These are phyloP conservation scores for Drosophila longiperda DNA, from an alignment of 2,888 invertebrate species.

Conservation along the genomic window DNA sequence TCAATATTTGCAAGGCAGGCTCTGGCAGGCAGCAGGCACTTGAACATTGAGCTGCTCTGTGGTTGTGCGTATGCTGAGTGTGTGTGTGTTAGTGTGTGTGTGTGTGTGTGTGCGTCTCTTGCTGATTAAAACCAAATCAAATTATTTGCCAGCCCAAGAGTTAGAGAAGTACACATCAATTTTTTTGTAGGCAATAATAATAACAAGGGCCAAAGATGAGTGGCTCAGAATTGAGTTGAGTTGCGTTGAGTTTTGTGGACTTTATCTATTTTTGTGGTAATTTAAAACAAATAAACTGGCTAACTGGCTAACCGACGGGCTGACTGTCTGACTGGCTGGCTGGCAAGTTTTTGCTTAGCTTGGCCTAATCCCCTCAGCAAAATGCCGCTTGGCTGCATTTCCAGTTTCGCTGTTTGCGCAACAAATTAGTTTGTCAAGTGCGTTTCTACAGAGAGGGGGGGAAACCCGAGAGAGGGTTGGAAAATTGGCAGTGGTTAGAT, in stretches of 20 bases:
- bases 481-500: background rate
- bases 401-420: conserved; percentile 62
- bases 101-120: conserved; percentile 38
- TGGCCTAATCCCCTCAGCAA: conserved; percentile 53
- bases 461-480: too few relatives aligned
- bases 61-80: conserved; percentile 36
- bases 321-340: conserved; percentile 13
- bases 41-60: conserved; percentile 57
- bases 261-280: conserved; percentile 82
- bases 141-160: conserved; percentile 82
- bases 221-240: background rate
- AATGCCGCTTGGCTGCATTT: conserved; percentile 53
- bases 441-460: conserved; percentile 29
- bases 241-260: conserved; percentile 18
- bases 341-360: conserved; percentile 54
- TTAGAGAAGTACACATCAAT: conserved; percentile 43
- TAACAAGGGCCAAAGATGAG: conserved; percentile 37
- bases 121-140: conserved; percentile 85
- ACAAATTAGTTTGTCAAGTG: conserved; percentile 79
- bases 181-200: conserved; percentile 37
- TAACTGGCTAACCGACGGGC: conserved; percentile 20
- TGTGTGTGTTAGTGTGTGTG: conserved; percentile 14
- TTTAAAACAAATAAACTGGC: conserved; percentile 78
- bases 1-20: conserved; percentile 72
- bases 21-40: conserved; percentile 34